These are phyloP conservation scores for Aleadryas rufinucha DNA, from an alignment of 2,113 vertebrate genomes.

Conservation along the genomic window DNA sequence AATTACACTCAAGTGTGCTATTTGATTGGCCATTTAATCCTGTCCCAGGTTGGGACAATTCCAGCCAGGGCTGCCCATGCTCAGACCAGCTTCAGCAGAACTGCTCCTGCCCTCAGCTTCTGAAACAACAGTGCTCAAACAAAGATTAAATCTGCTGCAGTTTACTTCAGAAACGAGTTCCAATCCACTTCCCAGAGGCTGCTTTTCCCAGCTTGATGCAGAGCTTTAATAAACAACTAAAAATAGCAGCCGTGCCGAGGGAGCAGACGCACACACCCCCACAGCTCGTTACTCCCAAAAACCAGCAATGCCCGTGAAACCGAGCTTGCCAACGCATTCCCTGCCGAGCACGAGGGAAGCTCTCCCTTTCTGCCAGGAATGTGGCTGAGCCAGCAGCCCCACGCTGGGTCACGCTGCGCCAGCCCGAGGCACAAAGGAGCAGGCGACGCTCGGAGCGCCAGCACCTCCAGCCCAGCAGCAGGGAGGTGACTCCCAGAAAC, in stretches of 20 bases:
- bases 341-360: background rate
- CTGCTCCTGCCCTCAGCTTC: background rate
- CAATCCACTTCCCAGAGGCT: background rate
- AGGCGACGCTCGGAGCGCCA: background rate
- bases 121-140: background rate
- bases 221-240: background rate
- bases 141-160: background rate
- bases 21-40: background rate
- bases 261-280: background rate
- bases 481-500: background rate
- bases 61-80: background rate
- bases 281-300: rapidly evolving
- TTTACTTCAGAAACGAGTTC: background rate
- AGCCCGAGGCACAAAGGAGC: background rate
- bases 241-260: background rate
- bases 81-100: background rate
- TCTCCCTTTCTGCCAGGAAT: background rate
- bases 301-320: background rate
- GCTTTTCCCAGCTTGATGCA: background rate
- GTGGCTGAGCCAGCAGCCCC: background rate
- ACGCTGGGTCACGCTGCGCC: rapidly evolving
- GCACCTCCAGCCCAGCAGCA: background rate
- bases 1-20: background rate
- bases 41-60: background rate
- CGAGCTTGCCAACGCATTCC: background rate